These are phyloP conservation scores for Drusus annulatus DNA, from an alignment of 1,140 invertebrate species.

Conservation along the genomic window DNA sequence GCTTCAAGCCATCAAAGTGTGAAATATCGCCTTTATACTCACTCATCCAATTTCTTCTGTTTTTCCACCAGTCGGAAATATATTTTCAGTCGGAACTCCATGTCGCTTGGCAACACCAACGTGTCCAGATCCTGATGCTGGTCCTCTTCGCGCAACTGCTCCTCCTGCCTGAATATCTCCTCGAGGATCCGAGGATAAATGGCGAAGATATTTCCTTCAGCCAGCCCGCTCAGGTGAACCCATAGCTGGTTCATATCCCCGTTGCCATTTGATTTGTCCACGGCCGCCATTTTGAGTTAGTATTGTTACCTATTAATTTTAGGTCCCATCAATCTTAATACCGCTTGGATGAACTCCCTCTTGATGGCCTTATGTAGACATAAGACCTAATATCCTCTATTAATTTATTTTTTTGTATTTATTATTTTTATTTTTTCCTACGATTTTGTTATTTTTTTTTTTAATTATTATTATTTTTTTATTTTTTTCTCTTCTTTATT, in stretches of 20 bases:
- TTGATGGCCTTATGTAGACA: too few species aligned
- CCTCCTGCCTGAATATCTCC: conserved; percentile 68
- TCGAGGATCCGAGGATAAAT: conserved; percentile 67
- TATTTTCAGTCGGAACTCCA: conserved; percentile 80
- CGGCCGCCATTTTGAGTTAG: not conserved
- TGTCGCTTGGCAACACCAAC: conserved; percentile 78
- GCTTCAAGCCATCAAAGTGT: too few species aligned
- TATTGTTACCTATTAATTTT: too few species aligned
- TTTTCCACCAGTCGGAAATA: conserved; percentile 82
- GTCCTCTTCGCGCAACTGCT: conserved; percentile 65
- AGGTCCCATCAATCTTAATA: too few species aligned
- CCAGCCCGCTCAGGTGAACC: conserved; percentile 70
- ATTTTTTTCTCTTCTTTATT: too few species aligned
- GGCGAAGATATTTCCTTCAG: conserved; percentile 70
- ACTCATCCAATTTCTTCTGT: conserved; percentile 71
- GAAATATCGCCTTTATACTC: conserved; percentile 40
- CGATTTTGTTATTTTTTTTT: too few species aligned
- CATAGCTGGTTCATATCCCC: conserved; percentile 66
- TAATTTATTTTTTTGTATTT: too few species aligned
- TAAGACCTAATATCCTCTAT: too few species aligned
- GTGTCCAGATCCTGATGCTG: conserved; percentile 65
- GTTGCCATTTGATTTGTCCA: conserved; percentile 16
- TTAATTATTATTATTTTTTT: too few species aligned
- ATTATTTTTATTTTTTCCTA: too few species aligned
- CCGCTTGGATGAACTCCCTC: too few species aligned